Evolutionary conservation across 1,140 invertebrate species (phyloP).

Genomic region (Tachypleus tridentatus): DNA sequence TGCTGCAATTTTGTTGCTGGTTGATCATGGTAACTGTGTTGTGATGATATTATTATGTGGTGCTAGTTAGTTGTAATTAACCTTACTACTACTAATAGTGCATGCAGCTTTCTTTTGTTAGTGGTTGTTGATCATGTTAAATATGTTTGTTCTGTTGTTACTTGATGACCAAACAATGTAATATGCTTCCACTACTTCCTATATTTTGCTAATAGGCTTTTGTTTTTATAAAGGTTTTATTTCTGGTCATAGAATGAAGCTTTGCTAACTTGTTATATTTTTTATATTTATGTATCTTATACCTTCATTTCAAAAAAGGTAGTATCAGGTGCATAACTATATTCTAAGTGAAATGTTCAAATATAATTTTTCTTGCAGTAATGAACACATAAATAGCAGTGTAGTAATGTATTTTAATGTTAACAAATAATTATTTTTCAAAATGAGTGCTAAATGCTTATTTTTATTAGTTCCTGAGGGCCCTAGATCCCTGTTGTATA

Average conservation of each 20-base stretch:
- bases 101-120: not conserved
- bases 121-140: no score
- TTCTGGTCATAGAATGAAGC: no score
- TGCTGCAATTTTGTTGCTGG: slow-evolving; percentile 11
- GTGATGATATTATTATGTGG: not conserved
- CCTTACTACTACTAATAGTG: not conserved
- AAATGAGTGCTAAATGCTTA: slow-evolving; percentile 2
- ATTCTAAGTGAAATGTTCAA: not conserved
- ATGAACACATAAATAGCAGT: not conserved
- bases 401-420: not conserved
- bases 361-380: not conserved
- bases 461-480: not conserved
- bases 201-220: no score
- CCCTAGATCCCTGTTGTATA: slow-evolving; percentile 9
- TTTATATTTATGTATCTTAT: no score
- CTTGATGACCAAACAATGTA: no score
- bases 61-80: not conserved
- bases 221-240: no score
- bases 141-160: no score
- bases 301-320: no score
- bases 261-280: no score
- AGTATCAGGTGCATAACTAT: no score
- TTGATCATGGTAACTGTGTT: slow-evolving; percentile 14
- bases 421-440: not conserved
- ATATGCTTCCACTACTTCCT: no score